phyloP scores from a whole-genome alignment of 1,140 invertebrate genomes.

The Battus philenor region DNA sequence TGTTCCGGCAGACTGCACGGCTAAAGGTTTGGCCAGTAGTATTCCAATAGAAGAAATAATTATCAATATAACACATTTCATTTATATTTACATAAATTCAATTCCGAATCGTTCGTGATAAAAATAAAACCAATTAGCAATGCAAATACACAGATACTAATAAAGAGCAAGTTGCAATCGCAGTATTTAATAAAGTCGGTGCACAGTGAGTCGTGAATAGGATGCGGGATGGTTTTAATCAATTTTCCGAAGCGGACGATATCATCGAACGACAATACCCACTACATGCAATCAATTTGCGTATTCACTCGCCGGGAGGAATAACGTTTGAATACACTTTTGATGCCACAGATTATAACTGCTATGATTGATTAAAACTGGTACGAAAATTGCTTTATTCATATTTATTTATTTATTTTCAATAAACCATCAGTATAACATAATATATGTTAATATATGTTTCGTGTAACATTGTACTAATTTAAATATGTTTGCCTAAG shows the following conservation, averaged over 20 bases:
- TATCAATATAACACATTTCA: no score
- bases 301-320: slow-evolving; percentile 51
- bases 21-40: no score
- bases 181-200: slow-evolving; percentile 3
- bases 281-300: slow-evolving; percentile 58
- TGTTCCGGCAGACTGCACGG: no score
- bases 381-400: no score
- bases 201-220: background rate
- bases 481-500: no score
- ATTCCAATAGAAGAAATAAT: no score
- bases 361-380: slow-evolving; percentile 2
- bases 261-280: slow-evolving; percentile 44
- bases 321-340: slow-evolving; percentile 16
- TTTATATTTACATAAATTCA: no score
- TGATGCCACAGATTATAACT: slow-evolving; percentile 16
- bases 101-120: background rate
- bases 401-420: no score
- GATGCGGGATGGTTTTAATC: slow-evolving; percentile 40
- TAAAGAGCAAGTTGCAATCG: slow-evolving; percentile 1
- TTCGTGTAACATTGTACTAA: no score
- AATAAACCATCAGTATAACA: no score
- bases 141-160: background rate
- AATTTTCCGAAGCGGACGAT: slow-evolving; percentile 44
- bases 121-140: background rate
- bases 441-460: no score